These are phyloP conservation scores for Machimus atricapillus DNA, from an alignment of 2,888 invertebrate genomes.

Conservation along the genomic window DNA sequence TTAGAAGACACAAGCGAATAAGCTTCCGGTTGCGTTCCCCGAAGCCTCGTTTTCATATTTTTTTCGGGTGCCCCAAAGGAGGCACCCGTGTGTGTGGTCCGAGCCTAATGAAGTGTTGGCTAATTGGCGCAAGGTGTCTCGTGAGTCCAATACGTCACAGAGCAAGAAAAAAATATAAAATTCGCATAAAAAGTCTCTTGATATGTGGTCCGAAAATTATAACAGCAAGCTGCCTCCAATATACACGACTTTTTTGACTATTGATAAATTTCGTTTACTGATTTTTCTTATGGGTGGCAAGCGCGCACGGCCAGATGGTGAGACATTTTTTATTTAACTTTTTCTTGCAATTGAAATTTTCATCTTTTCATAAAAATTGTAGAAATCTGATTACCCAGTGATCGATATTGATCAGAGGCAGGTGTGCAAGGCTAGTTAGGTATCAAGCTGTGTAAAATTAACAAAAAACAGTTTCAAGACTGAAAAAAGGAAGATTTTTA, in stretches of 20 bases:
- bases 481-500: too few species aligned
- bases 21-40: constrained; percentile 3
- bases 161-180: neutral
- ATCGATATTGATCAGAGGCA: neutral
- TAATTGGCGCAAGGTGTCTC: constrained; percentile 31
- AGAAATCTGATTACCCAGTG: neutral
- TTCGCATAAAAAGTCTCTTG: neutral
- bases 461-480: too few species aligned
- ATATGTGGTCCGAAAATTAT: constrained; percentile 19
- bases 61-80: neutral
- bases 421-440: neutral
- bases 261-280: neutral
- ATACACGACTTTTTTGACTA: neutral
- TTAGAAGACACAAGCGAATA: neutral
- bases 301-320: neutral
- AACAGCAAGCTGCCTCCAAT: neutral
- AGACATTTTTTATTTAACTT: neutral
- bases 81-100: neutral
- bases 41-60: neutral
- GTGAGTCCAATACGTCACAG: constrained; percentile 18
- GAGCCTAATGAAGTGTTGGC: constrained; percentile 3
- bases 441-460: neutral
- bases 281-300: neutral
- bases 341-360: neutral
- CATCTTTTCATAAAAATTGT: neutral